These are phyloP conservation scores for Cataglyphis rosenhaueri DNA, from an alignment of 2,888 invertebrate species.

Conservation along the genomic window DNA sequence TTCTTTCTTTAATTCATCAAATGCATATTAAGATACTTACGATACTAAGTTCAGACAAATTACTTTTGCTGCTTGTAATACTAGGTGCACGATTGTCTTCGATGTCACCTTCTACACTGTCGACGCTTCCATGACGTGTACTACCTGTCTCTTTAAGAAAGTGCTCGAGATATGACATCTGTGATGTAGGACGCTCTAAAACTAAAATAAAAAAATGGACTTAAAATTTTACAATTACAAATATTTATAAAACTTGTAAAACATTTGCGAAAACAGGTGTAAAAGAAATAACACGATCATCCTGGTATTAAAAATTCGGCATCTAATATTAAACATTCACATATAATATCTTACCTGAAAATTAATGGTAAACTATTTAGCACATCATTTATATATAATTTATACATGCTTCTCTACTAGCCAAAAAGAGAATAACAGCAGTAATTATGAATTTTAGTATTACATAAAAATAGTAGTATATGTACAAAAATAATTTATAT, in stretches of 20 bases:
- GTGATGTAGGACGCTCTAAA: conserved; percentile 95
- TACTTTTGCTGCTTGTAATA: conserved; percentile 93
- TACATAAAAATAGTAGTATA: neutral
- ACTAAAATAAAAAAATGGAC: conserved; percentile 87
- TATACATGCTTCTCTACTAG: conserved; percentile 12
- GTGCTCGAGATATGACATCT: conserved; percentile 96
- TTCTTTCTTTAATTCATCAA: neutral
- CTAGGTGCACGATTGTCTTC: conserved; percentile 92
- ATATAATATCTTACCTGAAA: conserved; percentile 32
- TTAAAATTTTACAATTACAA: neutral
- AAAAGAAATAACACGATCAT: conserved; percentile 15
- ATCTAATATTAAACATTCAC: conserved; percentile 13
- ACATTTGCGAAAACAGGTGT: conserved; percentile 11
- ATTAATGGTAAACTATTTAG: conserved; percentile 16
- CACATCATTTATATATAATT: conserved; percentile 18
- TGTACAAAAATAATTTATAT: neutral
- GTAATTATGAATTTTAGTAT: neutral
- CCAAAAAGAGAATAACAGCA: neutral
- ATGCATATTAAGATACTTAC: conserved; percentile 86
- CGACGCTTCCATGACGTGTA: conserved; percentile 87
- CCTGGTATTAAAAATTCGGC: conserved; percentile 15
- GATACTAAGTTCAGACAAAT: conserved; percentile 93
- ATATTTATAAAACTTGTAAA: conserved; percentile 16
- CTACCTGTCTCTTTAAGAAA: conserved; percentile 92
- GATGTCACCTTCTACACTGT: conserved; percentile 91